A percentile compares a stretch with the other conserved stretches of the same genome.
phyloP scores from a whole-genome alignment of 2,797 vertebrate species.

The Ceyx erithaca region DNA sequence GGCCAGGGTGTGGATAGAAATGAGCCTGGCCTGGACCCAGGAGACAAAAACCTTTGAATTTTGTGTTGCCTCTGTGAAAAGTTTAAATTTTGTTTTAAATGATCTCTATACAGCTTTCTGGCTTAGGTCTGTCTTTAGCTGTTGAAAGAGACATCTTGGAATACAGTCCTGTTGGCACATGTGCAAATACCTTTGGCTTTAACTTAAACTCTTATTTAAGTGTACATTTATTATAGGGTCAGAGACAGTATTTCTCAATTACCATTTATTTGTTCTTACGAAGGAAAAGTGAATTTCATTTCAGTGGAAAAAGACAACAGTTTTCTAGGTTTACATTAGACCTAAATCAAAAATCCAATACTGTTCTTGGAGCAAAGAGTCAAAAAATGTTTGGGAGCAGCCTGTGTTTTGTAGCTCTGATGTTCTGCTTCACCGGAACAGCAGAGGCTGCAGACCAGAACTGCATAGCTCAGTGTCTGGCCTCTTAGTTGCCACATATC shows the following conservation, averaged over 20 bases:
- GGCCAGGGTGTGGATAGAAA: neutral
- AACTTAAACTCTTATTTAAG: neutral
- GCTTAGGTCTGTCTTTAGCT: neutral
- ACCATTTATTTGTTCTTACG: neutral
- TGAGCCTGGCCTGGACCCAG: neutral
- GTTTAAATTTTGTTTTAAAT: neutral
- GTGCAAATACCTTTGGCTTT: neutral
- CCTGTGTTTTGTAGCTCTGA: neutral
- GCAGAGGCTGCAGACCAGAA: neutral
- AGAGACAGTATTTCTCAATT: constrained; percentile 20
- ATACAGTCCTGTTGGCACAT: neutral
- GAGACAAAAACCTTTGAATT: neutral
- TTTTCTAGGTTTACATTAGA: constrained; percentile 17
- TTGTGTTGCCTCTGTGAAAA: neutral
- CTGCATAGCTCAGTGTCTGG: neutral
- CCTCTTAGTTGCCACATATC: neutral
- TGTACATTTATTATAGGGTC: constrained; percentile 1
- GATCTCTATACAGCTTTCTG: neutral
- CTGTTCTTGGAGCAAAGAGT: neutral
- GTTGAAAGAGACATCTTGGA: constrained; percentile 1
- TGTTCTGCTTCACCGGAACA: neutral
- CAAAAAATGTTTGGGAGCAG: neutral
- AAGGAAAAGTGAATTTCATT: neutral
- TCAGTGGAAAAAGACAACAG: neutral
- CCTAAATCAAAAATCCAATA: constrained; percentile 26